A percentile compares a stretch with the other conserved stretches of the same genome.
Conservation (phyloP, 2,888 invertebrate genomes). For the Bombylius major region DNA sequence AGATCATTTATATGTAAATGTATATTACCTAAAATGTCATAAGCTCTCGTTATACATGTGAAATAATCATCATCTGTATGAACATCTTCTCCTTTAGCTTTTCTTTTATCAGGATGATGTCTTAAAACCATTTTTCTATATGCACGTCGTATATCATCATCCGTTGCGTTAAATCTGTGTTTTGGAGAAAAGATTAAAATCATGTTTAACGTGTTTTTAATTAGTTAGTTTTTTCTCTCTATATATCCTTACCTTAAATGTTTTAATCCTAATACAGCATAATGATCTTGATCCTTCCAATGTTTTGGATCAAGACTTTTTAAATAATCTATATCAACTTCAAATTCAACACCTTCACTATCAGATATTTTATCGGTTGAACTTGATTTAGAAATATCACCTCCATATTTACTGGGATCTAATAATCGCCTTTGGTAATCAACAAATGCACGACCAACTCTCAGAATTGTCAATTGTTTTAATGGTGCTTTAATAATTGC, state of each 20-base stretch:
- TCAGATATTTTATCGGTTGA: slow-evolving; percentile 11
- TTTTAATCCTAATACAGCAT: slow-evolving; percentile 84
- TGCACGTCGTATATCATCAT: slow-evolving; percentile 87
- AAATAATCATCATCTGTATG: slow-evolving; percentile 92
- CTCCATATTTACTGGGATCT: slow-evolving; percentile 5
- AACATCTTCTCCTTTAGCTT: slow-evolving; percentile 77
- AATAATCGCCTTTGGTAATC: slow-evolving; percentile 9
- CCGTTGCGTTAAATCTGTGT: slow-evolving; percentile 70
- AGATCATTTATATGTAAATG: not conserved
- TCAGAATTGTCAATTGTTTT: slow-evolving; percentile 8
- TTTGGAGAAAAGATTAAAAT: not conserved
- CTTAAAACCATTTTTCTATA: slow-evolving; percentile 82
- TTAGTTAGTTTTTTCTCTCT: not conserved
- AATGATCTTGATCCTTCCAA: slow-evolving; percentile 98
- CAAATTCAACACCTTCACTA: slow-evolving; percentile 37
- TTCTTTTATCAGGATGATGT: slow-evolving; percentile 97
- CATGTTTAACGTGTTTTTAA: not conserved
- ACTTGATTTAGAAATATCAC: slow-evolving; percentile 11
- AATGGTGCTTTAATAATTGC: slow-evolving; percentile 2
- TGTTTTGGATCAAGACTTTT: slow-evolving; percentile 86
- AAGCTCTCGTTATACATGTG: slow-evolving; percentile 95
- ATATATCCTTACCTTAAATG: slow-evolving; percentile 34
- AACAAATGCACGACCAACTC: slow-evolving; percentile 11
- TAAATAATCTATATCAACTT: slow-evolving; percentile 70
- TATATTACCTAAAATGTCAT: slow-evolving; percentile 68